Percentiles rank a stretch among this genome's conserved stretches.
These are phyloP conservation scores for Rotaria magnacalcarata DNA, from an alignment of 2,888 invertebrate genomes.

Conservation along the genomic window DNA sequence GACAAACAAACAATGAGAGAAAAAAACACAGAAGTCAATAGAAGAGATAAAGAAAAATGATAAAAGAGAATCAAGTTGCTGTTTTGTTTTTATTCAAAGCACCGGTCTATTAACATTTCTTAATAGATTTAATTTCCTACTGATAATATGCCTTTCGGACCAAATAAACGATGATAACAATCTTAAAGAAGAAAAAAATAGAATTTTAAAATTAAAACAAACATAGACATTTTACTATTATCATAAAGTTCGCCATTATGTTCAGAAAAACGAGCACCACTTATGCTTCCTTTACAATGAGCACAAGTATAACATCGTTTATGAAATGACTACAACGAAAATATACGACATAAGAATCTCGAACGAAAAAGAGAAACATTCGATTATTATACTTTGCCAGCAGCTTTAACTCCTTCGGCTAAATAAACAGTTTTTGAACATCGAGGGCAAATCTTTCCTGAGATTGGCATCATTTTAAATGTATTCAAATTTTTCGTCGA, in stretches of 20 bases:
- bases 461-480: neutral
- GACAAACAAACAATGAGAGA: no score
- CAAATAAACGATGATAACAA: slow-evolving; percentile 44
- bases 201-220: neutral
- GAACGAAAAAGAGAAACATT: neutral
- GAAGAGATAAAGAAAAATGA: neutral
- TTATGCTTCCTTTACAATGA: neutral
- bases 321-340: neutral
- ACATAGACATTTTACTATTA: neutral
- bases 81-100: neutral
- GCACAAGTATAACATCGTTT: slow-evolving; percentile 16
- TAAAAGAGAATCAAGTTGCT: no score
- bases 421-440: slow-evolving; percentile 43
- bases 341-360: neutral
- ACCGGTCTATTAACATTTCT: neutral
- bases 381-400: neutral
- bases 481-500: neutral
- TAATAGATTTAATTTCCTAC: no score
- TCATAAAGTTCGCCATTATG: neutral
- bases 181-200: neutral
- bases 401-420: slow-evolving; percentile 44
- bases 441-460: slow-evolving; percentile 28
- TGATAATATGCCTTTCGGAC: slow-evolving; percentile 34
- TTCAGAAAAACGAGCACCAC: neutral
- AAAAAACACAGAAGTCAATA: no score